phyloP scores from a whole-genome alignment of 2,113 vertebrate genomes.

The Eulemur macaco region DNA sequence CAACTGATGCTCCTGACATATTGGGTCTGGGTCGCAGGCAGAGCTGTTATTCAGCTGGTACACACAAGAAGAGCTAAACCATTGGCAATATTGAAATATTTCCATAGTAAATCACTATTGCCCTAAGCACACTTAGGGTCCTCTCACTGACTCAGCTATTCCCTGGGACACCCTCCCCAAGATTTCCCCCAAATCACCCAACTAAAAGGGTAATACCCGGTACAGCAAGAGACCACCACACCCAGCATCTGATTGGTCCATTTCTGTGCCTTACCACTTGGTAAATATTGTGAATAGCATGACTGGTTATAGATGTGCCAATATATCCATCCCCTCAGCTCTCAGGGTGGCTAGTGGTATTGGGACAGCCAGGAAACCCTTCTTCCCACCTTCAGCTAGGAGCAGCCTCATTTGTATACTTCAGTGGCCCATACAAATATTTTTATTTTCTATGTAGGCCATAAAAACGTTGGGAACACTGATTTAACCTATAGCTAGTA shows the following conservation, averaged over 20 bases:
- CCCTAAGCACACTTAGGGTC: background rate
- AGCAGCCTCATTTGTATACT: background rate
- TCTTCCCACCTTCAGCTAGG: background rate
- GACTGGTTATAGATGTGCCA: background rate
- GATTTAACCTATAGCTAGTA: background rate
- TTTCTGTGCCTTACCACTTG: background rate
- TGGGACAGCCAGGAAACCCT: background rate
- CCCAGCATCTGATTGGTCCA: background rate
- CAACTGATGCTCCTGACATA: background rate
- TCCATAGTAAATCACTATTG: background rate
- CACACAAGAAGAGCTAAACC: background rate
- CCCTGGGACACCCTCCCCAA: background rate
- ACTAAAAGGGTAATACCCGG: background rate
- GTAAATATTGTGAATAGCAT: background rate
- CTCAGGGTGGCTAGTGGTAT: background rate
- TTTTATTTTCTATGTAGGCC: slow-evolving; percentile 14
- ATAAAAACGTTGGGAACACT: background rate
- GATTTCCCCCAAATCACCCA: background rate
- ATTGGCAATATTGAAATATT: background rate
- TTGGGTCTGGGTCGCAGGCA: background rate
- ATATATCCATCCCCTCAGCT: background rate
- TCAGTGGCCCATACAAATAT: background rate
- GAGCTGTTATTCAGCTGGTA: background rate
- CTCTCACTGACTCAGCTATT: background rate
- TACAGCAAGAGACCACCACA: background rate